phyloP scores from a whole-genome alignment of 2,113 vertebrate species.

The Chamaetylas fuelleborni region DNA sequence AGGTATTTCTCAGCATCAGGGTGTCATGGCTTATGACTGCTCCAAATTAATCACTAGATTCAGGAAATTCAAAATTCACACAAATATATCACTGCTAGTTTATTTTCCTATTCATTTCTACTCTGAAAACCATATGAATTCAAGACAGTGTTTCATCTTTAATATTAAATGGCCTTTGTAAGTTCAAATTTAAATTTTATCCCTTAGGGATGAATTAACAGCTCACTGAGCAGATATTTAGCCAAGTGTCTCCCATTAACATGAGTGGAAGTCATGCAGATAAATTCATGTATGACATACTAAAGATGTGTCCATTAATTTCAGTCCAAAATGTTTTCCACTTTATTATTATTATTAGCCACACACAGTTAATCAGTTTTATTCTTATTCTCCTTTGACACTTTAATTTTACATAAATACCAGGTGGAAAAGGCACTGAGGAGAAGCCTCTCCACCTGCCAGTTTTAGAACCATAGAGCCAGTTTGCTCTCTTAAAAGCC shows the following conservation, averaged over 20 bases:
- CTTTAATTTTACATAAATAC: constrained; percentile 22
- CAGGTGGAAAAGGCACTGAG: neutral
- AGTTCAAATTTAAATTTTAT: constrained; percentile 54
- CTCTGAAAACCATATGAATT: neutral
- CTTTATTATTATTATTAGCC: constrained; percentile 13
- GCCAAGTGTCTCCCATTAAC: constrained; percentile 20
- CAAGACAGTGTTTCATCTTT: neutral
- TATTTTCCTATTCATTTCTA: neutral
- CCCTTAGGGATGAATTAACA: constrained; percentile 45
- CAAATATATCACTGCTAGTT: neutral
- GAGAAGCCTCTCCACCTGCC: neutral
- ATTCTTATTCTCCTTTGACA: neutral
- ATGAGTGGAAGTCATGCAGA: constrained; percentile 26
- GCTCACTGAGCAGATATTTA: constrained; percentile 28
- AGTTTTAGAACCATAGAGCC: neutral
- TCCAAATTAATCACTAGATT: neutral
- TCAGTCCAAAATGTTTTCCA: constrained; percentile 37
- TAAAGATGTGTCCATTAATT: constrained; percentile 38
- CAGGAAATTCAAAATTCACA: neutral
- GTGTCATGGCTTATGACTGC: accelerated
- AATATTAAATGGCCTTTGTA: constrained; percentile 32
- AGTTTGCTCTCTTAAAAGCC: neutral
- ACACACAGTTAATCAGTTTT: neutral
- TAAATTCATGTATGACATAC: constrained; percentile 25
- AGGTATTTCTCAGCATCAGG: neutral